Evolutionary conservation across 1,140 invertebrate genomes (phyloP), one percentile per base, ranked within the genome.

Genomic region (Anastrepha ludens): DNA sequence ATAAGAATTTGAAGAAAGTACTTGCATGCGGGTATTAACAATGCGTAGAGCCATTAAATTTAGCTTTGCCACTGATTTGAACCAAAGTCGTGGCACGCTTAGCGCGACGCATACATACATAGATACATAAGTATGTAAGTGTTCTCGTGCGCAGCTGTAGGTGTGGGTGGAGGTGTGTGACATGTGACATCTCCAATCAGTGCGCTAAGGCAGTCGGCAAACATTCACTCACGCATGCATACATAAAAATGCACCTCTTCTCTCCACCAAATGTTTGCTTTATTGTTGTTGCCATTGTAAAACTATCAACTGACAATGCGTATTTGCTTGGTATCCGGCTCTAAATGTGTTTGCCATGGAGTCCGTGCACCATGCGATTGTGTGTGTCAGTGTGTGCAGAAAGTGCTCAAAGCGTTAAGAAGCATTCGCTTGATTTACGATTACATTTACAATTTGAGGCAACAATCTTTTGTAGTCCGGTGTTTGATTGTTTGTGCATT

Each of bases 1-100:
- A 11, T 15, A 81, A 55, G 47, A 81, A 55, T 50, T 81, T 81
- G 9, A 81, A 81, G 74, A 13, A 81, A 17, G 11, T 81, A 81
- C 17, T 29, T 17, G 15, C 13, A 17, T 13, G 15, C 1, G 4
- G 41, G 67, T 15, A 17, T 74, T 74, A 13, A 20, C 39, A 78
- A 55, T 81, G 47, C 41, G 44, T 55, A 55, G 15, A 81, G n/a
- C 17, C 74, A 55, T 81, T 50, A 41, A n/a, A 50, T 81, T 81
- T 81, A 8, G 74, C 17, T 55, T 81, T 11, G 20, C 47, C 74
- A 81, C 44, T 55, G 47, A 55, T 81, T 81, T 81, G 47, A 7
- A 29, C 13, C 74, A 55, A 55, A 81, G 74, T 17, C 9, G 0
- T 55, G 74, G 41, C 41, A 47, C 70, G 70, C 70, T 47, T 50